Base-by-base conservation (phyloP, 1,140 invertebrate genomes). In the Listronotus bonariensis region DNA sequence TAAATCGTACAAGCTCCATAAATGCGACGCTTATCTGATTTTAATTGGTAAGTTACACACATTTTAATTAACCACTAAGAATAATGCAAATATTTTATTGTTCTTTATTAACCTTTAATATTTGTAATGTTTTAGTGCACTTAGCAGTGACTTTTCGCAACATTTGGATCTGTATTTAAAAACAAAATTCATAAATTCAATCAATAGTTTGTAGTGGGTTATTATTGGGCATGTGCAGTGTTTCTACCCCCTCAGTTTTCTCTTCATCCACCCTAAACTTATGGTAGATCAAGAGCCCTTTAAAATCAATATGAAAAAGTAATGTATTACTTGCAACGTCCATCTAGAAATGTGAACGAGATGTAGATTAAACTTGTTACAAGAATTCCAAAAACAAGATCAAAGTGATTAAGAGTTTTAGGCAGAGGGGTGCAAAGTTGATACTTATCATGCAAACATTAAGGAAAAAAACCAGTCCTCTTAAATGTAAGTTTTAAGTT, bases 401-500 rank as follows among this genome's bases (percentile, higher is more conserved):
- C 14, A 54, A 46, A 62, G 51, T 54, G 51, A 38, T 38, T 49
- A 20, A 45, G 4, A 17, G 26, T 32, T 55, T 43, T n/a, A 18
- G 36, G 20, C 45, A 17, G 4, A 4, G 26, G 18, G 52, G 52
- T 32, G 42, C n/a, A 36, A 46, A 45, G 31, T 15, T 46, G 38
- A 36, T 20, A 6, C 4, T 20, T 17, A 76, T 70, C 64, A 92
- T 93, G 91, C 91, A 93, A 88, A 93, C 90, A 74, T 83, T 93
- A 81, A 85, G 91, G 74, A 92, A 92, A 83, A 92, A 90, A 85
- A 92, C 89, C 75, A 92, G 90, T 81, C 91, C 91, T 77, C 89
- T 89, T 81, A 92, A 92, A 87, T 91, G 91, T 93, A 84, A 92
- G 91, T 92, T 80, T 26, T 3, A 26, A 26, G 20, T 26, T 26